Evolutionary conservation across 2,888 invertebrate species (phyloP).

Genomic region (Drosophila stalkeri): DNA sequence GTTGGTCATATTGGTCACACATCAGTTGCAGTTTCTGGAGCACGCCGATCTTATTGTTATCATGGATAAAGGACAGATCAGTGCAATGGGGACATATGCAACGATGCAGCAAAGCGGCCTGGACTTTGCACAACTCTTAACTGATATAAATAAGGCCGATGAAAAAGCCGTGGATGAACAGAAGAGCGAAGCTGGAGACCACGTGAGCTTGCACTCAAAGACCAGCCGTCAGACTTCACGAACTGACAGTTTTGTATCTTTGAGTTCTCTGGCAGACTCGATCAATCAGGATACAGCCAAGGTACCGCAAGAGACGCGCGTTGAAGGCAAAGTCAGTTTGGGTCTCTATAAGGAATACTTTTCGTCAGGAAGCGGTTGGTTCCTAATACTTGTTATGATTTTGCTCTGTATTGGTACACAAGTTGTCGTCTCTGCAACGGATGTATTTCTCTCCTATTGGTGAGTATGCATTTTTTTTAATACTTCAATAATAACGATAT

Average conservation of each 20-base stretch:
- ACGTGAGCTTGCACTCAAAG: constrained; percentile 35
- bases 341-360: constrained; percentile 89
- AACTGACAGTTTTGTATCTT: constrained; percentile 83
- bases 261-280: constrained; percentile 85
- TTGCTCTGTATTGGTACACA: constrained; percentile 89
- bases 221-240: constrained; percentile 73
- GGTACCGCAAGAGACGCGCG: constrained; percentile 86
- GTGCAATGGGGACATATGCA: constrained; percentile 88
- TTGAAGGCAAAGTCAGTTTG: constrained; percentile 88
- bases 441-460: constrained; percentile 93
- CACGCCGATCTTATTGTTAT: constrained; percentile 87
- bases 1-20: constrained; percentile 91
- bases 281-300: constrained; percentile 81
- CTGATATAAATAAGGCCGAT: constrained; percentile 85
- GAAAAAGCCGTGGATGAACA: constrained; percentile 61
- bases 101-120: constrained; percentile 90
- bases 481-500: neutral
- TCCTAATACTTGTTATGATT: constrained; percentile 87
- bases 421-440: constrained; percentile 89
- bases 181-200: constrained; percentile 58
- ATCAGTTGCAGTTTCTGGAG: constrained; percentile 92
- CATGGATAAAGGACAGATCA: constrained; percentile 82
- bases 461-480: constrained; percentile 17
- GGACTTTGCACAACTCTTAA: constrained; percentile 91
- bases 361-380: constrained; percentile 88